Conservation (phyloP, 1,140 invertebrate species). For the Leptopilina clavipes region DNA sequence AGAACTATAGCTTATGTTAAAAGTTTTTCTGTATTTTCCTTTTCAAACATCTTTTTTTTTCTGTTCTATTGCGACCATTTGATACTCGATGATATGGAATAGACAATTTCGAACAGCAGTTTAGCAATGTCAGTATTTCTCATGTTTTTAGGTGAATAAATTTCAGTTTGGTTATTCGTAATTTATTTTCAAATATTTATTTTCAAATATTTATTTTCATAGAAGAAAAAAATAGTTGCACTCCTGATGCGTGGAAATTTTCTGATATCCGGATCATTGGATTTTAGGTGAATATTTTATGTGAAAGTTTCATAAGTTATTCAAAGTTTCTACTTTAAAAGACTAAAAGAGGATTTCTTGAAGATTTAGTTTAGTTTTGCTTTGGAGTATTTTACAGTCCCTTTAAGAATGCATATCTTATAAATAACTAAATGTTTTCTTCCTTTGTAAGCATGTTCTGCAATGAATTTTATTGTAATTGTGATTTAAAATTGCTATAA, state of each 20-base stretch:
- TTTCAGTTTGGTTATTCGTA: no score
- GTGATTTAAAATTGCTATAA: neutral
- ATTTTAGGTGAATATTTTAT: neutral
- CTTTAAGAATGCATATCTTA: neutral
- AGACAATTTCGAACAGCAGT: no score
- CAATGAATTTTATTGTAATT: neutral
- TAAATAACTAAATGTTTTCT: neutral
- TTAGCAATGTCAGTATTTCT: no score
- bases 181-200: no score
- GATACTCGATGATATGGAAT: no score
- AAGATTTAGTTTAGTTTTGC: conserved; percentile 19
- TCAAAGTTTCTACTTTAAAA: conserved; percentile 1
- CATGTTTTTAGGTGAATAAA: no score
- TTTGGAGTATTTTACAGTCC: neutral
- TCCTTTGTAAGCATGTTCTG: neutral
- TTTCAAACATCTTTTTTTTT: neutral
- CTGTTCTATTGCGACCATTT: neutral
- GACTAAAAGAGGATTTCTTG: conserved; percentile 27
- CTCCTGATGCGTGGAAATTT: neutral
- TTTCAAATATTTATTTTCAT: no score
- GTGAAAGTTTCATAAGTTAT: neutral
- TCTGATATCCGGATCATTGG: conserved; percentile 16
- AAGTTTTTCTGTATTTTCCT: no score
- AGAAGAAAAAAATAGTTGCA: neutral
- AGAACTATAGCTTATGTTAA: neutral